These are phyloP conservation scores for Arion vulgaris DNA, from an alignment of 1,140 invertebrate genomes.

Conservation along the genomic window DNA sequence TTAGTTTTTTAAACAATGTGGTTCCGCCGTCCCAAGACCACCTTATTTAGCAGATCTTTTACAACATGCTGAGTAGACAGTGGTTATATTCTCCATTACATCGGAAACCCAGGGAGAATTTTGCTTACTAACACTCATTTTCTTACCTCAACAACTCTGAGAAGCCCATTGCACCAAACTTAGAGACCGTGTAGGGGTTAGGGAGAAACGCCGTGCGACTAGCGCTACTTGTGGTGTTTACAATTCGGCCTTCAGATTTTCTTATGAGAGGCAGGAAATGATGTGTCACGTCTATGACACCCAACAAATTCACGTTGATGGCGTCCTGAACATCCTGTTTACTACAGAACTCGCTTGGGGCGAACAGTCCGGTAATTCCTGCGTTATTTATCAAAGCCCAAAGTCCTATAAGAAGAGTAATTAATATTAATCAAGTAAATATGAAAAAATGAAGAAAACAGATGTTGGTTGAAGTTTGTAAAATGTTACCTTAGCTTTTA, in stretches of 20 bases:
- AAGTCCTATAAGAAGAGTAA: constrained; percentile 36
- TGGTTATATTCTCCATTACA: no score
- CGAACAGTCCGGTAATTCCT: constrained; percentile 37
- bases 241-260: constrained; percentile 47
- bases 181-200: constrained; percentile 45
- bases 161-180: constrained; percentile 52
- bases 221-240: constrained; percentile 48
- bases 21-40: no score
- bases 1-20: no score
- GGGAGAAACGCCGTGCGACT: constrained; percentile 29
- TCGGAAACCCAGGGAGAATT: no score
- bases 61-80: no score
- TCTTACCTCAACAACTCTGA: constrained; percentile 47
- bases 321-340: constrained; percentile 37
- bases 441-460: no score
- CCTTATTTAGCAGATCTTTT: no score
- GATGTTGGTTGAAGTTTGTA: no score
- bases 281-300: constrained; percentile 43
- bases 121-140: no score
- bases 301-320: constrained; percentile 48
- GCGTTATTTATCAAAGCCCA: constrained; percentile 61
- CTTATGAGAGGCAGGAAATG: constrained; percentile 51
- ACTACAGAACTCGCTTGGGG: constrained; percentile 34
- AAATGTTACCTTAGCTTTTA: no score
- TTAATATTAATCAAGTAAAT: no score